These are phyloP conservation scores for Caenorhabditis remanei DNA, from an alignment of 1,140 invertebrate species.

Conservation along the genomic window DNA sequence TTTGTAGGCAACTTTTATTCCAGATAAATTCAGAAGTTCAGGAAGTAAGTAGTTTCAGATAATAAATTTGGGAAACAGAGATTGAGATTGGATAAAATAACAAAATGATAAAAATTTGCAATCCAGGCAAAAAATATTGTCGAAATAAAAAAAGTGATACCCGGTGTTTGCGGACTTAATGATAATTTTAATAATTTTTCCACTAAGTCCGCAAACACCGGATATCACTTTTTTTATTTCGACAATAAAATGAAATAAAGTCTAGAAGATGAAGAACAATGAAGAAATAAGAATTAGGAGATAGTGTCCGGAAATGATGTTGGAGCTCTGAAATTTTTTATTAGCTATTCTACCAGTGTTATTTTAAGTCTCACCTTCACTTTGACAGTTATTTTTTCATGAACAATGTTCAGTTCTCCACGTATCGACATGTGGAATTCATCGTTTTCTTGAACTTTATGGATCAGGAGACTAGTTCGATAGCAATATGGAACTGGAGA, in stretches of 20 bases:
- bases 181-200: too few relatives aligned
- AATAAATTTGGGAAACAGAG: too few relatives aligned
- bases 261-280: conserved; percentile 1
- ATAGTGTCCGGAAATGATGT: too few relatives aligned
- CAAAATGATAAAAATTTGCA: too few relatives aligned
- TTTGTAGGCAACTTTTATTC: background rate
- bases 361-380: background rate
- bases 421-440: conserved; percentile 41
- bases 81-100: too few relatives aligned
- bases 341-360: too few relatives aligned
- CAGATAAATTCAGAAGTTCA: background rate
- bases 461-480: conserved; percentile 22
- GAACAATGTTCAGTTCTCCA: conserved; percentile 14
- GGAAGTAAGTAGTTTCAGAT: too few relatives aligned
- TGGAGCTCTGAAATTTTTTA: background rate
- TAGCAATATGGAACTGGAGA: conserved; percentile 3
- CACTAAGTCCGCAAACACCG: too few relatives aligned
- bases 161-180: too few relatives aligned
- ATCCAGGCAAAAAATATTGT: too few relatives aligned
- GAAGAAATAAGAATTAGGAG: background rate
- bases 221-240: too few relatives aligned
- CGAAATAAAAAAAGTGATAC: too few relatives aligned
- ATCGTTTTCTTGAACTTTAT: conserved; percentile 30
- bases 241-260: background rate
- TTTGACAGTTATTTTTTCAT: conserved; percentile 21